Percentiles rank a stretch among this genome's conserved stretches.
These are phyloP conservation scores for Hirtodrosophila trivittata DNA, from an alignment of 2,888 invertebrate genomes.

Conservation along the genomic window DNA sequence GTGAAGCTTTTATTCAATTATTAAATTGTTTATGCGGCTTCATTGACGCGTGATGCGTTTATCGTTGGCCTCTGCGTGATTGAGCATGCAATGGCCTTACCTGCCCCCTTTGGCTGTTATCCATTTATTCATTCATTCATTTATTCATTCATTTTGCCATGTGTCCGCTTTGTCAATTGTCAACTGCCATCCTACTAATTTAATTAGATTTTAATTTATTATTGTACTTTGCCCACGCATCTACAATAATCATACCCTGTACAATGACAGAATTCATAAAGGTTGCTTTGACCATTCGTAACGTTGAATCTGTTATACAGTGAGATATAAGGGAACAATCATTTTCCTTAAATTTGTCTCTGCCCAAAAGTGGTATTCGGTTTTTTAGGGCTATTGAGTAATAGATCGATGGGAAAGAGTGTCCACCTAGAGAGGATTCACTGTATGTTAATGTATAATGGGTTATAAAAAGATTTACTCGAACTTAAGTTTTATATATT, in stretches of 20 bases:
- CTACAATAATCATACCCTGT: conserved; percentile 20
- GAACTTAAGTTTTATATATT: no score
- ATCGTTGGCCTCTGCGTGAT: conserved; percentile 32
- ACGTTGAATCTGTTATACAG: no score
- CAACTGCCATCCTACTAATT: conserved; percentile 59
- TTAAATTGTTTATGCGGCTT: conserved; percentile 58
- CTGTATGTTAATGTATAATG: no score
- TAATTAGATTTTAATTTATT: conserved; percentile 76
- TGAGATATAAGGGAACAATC: no score
- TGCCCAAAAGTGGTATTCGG: no score
- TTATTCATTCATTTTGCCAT: conserved; percentile 30
- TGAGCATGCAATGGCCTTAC: conserved; percentile 22
- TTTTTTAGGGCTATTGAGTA: no score
- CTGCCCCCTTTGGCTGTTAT: neutral
- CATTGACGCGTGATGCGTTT: conserved; percentile 56
- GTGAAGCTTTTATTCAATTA: conserved; percentile 48
- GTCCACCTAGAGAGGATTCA: no score
- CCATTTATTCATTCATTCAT: conserved; percentile 6
- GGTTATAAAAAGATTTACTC: no score
- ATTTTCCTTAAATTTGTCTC: no score
- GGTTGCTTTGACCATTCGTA: no score
- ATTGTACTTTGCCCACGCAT: conserved; percentile 49
- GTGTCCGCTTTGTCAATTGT: conserved; percentile 57
- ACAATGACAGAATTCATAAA: neutral
- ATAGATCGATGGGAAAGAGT: no score